Evolutionary conservation across 2,888 invertebrate species (phyloP), one percentile per base, ranked within the genome.

Genomic region (Drosophila prostipennis): DNA sequence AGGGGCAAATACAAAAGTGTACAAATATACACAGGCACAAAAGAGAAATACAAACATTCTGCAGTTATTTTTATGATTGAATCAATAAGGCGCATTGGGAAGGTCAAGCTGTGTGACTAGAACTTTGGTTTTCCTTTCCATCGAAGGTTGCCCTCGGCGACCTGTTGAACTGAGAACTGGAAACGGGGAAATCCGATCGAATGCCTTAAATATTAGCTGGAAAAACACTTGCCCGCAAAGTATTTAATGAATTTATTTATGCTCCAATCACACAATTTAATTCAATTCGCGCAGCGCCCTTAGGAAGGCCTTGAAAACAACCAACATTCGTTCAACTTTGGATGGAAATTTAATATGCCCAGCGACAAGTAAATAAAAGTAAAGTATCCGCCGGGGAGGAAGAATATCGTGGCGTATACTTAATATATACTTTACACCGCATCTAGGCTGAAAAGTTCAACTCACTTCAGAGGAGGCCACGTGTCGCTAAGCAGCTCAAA

Each of bases 231-330:
- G 19, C 23, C 26, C 19, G 55, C 46, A 48, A 58, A 69, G 54
- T 63, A 54, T 52, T 60, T 67, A 64, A 80, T 78, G 57, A 73
- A 80, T 80, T 87, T 70, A 69, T 80, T 81, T 74, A 72, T 73
- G 80, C 83, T 71, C 54, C 83, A 86, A 83, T 83, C 84, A 74
- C 84, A 72, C 65, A 76, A 80, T 78, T 80, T 83, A 76, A 80
- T 83, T 80, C 73, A 83, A 80, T 86, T 80, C 77, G 67, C 71
- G 37, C 19, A 23, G 53, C 10, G 61, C 48, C 42, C 32, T 37
- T 29, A 42, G 13, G 13, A 54, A 55, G 63, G 19, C 72, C 73
- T 73, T 72, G 72, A 73, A 43, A 45, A 49, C 53, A 40, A 73
- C 57, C 53, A 40, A 73, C 57, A 73, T 73, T 73, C 65, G 55